A percentile compares a stretch with the other conserved stretches of the same genome.
These are phyloP conservation scores for Drusus annulatus DNA, from an alignment of 1,140 invertebrate genomes.

Conservation along the genomic window DNA sequence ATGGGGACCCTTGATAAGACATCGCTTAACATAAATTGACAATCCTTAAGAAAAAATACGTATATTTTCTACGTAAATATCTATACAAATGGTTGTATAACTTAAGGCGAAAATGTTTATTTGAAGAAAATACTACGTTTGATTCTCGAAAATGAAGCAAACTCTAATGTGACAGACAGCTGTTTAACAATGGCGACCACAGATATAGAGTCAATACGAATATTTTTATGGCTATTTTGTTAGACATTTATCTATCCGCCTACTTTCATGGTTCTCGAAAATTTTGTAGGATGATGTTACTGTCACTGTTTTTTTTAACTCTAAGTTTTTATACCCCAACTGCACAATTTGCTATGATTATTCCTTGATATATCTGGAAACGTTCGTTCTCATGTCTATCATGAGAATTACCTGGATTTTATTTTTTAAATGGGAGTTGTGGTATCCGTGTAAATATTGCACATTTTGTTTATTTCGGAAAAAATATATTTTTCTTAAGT, in stretches of 20 bases:
- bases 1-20: slow-evolving; percentile 69
- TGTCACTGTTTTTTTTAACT: too few species aligned
- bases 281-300: too few species aligned
- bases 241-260: neutral
- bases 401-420: too few species aligned
- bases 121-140: neutral
- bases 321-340: too few species aligned
- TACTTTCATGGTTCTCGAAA: too few species aligned
- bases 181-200: slow-evolving; percentile 47
- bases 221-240: neutral
- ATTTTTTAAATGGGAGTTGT: too few species aligned
- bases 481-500: slow-evolving; percentile 29
- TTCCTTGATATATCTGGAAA: too few species aligned
- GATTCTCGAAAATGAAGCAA: neutral
- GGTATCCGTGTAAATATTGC: neutral
- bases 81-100: neutral
- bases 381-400: too few species aligned
- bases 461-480: slow-evolving; percentile 5
- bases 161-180: slow-evolving; percentile 39
- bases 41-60: neutral
- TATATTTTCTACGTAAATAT: neutral
- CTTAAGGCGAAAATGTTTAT: neutral
- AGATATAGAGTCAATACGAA: neutral
- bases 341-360: too few species aligned
- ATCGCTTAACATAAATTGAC: slow-evolving; percentile 60